These are phyloP conservation scores for Xiphias gladius DNA, from an alignment of 2,113 vertebrate species.

Conservation along the genomic window DNA sequence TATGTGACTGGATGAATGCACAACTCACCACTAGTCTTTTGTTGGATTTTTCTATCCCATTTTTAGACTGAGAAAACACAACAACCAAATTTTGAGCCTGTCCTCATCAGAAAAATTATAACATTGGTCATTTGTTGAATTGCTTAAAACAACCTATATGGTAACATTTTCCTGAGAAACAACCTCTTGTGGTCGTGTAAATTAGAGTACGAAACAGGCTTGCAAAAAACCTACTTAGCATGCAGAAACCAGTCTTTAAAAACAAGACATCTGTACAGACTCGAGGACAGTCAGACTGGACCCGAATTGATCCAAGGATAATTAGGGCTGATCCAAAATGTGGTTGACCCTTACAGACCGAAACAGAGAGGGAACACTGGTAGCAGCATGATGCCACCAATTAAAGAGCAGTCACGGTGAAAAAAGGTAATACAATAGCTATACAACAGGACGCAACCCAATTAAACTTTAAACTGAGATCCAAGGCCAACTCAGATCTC, in stretches of 20 bases:
- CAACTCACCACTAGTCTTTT: not conserved
- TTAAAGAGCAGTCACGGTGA: not conserved
- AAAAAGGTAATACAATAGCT: not conserved
- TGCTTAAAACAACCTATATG: too few relatives aligned
- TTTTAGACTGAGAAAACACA: not conserved
- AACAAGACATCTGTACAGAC: too few relatives aligned
- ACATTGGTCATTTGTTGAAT: too few relatives aligned
- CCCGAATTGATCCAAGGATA: too few relatives aligned
- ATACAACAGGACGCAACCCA: not conserved
- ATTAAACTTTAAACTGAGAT: not conserved
- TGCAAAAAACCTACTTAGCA: not conserved
- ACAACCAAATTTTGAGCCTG: not conserved
- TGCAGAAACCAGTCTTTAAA: too few relatives aligned
- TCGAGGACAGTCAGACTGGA: too few relatives aligned
- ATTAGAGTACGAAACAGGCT: not conserved
- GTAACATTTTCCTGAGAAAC: too few relatives aligned
- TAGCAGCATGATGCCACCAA: not conserved
- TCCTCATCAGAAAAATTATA: too few relatives aligned
- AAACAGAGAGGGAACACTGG: not conserved
- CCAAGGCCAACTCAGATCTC: not conserved
- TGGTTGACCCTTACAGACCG: not conserved
- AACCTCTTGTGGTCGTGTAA: too few relatives aligned
- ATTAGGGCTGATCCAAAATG: too few relatives aligned
- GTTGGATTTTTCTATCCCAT: not conserved
- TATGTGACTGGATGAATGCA: not conserved